A percentile compares a stretch with the other conserved stretches of the same genome.
phyloP scores from a whole-genome alignment of 2,888 invertebrate genomes.

The Erynnis tages region DNA sequence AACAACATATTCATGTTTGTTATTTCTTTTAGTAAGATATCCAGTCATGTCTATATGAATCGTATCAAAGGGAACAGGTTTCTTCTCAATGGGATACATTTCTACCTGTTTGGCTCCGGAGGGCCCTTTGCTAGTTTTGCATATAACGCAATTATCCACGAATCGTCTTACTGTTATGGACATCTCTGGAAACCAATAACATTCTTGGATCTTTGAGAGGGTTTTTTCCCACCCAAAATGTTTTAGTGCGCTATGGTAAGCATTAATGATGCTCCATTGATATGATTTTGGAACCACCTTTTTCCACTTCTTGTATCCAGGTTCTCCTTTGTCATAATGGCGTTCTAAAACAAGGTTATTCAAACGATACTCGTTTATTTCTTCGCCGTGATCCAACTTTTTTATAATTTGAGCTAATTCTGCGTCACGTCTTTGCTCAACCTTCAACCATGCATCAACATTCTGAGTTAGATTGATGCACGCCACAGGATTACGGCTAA shows the following conservation, averaged over 20 bases:
- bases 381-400: neutral
- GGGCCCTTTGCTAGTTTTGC: no score
- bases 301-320: constrained; percentile 13
- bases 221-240: no score
- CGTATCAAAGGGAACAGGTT: constrained; percentile 32
- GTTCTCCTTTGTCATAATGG: neutral
- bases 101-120: constrained; percentile 37
- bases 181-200: constrained; percentile 34
- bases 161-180: constrained; percentile 31
- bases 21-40: no score
- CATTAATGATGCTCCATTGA: constrained; percentile 37
- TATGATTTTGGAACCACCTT: no score
- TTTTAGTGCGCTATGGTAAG: constrained; percentile 22
- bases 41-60: no score
- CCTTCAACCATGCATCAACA: constrained; percentile 25
- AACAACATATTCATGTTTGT: no score
- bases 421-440: constrained; percentile 23
- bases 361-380: neutral
- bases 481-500: no score
- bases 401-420: constrained; percentile 2
- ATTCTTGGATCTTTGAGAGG: no score
- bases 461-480: constrained; percentile 18
- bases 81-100: constrained; percentile 36
- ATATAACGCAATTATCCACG: no score
- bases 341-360: constrained; percentile 2